Percentiles rank a stretch among this genome's conserved stretches.
Evolutionary conservation across 1,140 invertebrate species (phyloP).

Genomic region (Apolygus lucorum): DNA sequence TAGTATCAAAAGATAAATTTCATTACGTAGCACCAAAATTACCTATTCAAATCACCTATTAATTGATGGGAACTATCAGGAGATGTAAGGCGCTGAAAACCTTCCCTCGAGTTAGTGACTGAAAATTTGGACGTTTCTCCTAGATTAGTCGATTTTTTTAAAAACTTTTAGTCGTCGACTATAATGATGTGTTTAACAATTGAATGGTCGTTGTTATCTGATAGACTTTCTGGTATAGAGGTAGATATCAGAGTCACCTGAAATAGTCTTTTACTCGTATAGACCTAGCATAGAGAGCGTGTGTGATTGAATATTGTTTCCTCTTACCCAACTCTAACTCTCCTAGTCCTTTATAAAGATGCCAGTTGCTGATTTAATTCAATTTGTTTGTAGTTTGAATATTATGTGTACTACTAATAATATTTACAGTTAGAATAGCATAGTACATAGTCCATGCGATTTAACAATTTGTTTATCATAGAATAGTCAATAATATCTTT

Average conservation of each 20-base stretch:
- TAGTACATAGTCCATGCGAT: neutral
- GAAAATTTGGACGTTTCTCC: too few relatives aligned
- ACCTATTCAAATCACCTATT: too few relatives aligned
- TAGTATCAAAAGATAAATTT: too few relatives aligned
- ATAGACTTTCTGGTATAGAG: conserved; percentile 9
- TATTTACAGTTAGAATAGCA: neutral
- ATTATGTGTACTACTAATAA: conserved; percentile 5
- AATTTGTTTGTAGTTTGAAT: conserved; percentile 10
- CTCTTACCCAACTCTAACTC: conserved; percentile 5
- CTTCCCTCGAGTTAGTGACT: too few relatives aligned
- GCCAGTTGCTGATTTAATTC: conserved; percentile 16
- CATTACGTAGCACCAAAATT: too few relatives aligned
- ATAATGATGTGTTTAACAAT: neutral
- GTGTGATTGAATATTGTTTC: conserved; percentile 6
- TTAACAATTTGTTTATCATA: neutral
- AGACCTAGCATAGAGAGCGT: conserved; percentile 9
- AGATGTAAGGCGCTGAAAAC: too few relatives aligned
- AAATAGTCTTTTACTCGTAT: conserved; percentile 10
- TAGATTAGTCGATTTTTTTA: too few relatives aligned
- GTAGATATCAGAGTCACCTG: neutral
- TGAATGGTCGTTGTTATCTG: neutral
- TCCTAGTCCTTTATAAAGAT: conserved; percentile 5
- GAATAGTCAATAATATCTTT: neutral
- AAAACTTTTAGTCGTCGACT: too few relatives aligned
- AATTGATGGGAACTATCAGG: too few relatives aligned